These are phyloP conservation scores for Drosophila lacteicornis DNA, from an alignment of 1,140 invertebrate genomes.

Conservation along the genomic window DNA sequence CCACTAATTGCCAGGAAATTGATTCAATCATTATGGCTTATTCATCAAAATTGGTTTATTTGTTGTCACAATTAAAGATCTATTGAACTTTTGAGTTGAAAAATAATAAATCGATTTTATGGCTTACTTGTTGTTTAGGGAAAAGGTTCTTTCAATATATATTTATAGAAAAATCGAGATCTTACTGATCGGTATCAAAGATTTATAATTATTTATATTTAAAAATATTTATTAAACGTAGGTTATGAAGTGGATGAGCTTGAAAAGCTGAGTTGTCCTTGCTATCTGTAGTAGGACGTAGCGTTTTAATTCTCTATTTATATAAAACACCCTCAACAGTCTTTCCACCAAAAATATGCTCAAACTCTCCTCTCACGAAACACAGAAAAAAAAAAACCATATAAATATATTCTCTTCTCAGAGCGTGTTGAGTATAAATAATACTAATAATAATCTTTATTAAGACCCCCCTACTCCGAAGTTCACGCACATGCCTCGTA, in stretches of 20 bases:
- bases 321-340: background rate
- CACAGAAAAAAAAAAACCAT: no score
- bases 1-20: slow-evolving; percentile 33
- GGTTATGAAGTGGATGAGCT: no score
- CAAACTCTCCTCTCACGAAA: background rate
- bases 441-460: slow-evolving; percentile 6
- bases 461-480: background rate
- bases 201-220: background rate
- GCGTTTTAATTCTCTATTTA: background rate
- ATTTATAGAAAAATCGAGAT: background rate
- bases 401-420: background rate
- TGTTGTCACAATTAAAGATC: background rate
- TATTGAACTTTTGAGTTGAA: background rate
- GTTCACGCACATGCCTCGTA: slow-evolving; percentile 21
- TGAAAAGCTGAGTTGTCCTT: no score
- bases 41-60: background rate
- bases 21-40: slow-evolving; percentile 12
- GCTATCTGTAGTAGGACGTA: no score
- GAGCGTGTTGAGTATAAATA: background rate
- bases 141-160: background rate
- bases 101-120: no score
- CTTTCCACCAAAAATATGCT: background rate
- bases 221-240: background rate
- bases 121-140: no score
- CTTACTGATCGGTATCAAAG: background rate